Percentiles rank a stretch among this genome's conserved stretches.
Evolutionary conservation across 1,140 invertebrate species (phyloP).

Genomic region (Tetragonula clypearis): DNA sequence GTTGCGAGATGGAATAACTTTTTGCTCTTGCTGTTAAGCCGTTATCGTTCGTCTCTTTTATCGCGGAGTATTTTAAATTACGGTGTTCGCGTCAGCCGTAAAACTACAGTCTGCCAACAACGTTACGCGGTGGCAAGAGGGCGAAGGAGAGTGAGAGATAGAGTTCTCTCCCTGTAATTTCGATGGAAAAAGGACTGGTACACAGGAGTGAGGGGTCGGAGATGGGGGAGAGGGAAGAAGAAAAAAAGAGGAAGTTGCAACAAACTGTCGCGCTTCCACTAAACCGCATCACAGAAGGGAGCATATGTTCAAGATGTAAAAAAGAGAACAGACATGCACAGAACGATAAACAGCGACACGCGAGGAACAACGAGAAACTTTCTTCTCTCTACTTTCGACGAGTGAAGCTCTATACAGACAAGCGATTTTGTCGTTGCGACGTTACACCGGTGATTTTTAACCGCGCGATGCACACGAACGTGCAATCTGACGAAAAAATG

Average conservation of each 20-base stretch:
- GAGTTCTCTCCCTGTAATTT: conserved; percentile 25
- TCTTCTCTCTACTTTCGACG: not conserved
- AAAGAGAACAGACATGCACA: not conserved
- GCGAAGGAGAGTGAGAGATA: not conserved
- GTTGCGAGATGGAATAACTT: conserved; percentile 50
- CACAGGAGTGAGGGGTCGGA: too few relatives aligned
- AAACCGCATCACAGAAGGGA: conserved; percentile 14
- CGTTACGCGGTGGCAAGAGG: not conserved
- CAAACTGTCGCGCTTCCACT: conserved; percentile 33
- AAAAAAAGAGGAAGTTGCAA: conserved; percentile 18
- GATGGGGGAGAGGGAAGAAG: not conserved
- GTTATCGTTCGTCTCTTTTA: conserved; percentile 55
- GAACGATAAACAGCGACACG: not conserved
- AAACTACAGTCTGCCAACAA: conserved; percentile 46
- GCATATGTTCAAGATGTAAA: conserved; percentile 6
- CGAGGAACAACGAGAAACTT: too few relatives aligned
- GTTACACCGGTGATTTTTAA: too few relatives aligned
- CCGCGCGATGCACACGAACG: too few relatives aligned
- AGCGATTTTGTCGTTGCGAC: too few relatives aligned
- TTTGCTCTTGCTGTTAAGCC: conserved; percentile 31
- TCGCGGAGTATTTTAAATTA: conserved; percentile 53
- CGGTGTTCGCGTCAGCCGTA: conserved; percentile 45
- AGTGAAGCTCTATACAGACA: too few relatives aligned
- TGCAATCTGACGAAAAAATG: too few relatives aligned
- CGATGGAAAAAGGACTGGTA: conserved; percentile 12